phyloP scores from a whole-genome alignment of 2,888 invertebrate genomes.

The Eilema depressum region DNA sequence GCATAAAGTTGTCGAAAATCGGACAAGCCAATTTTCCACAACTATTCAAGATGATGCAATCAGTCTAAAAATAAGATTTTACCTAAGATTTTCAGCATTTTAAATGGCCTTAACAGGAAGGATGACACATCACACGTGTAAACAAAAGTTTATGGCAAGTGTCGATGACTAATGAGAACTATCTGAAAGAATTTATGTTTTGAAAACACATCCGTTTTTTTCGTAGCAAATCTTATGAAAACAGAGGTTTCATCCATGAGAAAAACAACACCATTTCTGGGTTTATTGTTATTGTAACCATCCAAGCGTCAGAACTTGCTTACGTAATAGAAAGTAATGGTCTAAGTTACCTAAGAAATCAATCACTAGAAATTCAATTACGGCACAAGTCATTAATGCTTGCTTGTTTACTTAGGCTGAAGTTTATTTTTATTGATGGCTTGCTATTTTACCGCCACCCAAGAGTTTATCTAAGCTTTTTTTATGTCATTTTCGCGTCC shows the following conservation, averaged over 20 bases:
- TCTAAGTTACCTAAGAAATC: constrained; percentile 38
- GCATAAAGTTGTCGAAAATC: too few species aligned
- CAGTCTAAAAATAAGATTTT: not conserved
- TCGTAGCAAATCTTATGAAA: constrained; percentile 9
- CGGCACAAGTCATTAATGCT: constrained; percentile 21
- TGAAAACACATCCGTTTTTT: not conserved
- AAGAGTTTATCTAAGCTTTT: not conserved
- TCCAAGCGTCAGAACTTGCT: constrained; percentile 15
- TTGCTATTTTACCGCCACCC: not conserved
- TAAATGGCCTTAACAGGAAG: not conserved
- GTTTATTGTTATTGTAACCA: constrained; percentile 25
- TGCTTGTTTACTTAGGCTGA: constrained; percentile 20
- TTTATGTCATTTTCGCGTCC: not conserved
- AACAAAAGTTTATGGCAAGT: not conserved
- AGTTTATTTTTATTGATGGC: constrained; percentile 1
- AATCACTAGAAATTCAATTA: constrained; percentile 34
- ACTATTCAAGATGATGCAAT: not conserved
- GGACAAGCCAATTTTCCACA: too few species aligned
- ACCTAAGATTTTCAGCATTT: not conserved
- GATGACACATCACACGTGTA: not conserved
- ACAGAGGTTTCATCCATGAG: not conserved
- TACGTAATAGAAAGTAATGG: constrained; percentile 27
- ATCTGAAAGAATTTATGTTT: not conserved
- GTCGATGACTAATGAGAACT: not conserved
- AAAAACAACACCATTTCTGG: constrained; percentile 30